These are phyloP conservation scores for Onychomys torridus DNA, from an alignment of 2,797 vertebrate genomes.

Conservation along the genomic window DNA sequence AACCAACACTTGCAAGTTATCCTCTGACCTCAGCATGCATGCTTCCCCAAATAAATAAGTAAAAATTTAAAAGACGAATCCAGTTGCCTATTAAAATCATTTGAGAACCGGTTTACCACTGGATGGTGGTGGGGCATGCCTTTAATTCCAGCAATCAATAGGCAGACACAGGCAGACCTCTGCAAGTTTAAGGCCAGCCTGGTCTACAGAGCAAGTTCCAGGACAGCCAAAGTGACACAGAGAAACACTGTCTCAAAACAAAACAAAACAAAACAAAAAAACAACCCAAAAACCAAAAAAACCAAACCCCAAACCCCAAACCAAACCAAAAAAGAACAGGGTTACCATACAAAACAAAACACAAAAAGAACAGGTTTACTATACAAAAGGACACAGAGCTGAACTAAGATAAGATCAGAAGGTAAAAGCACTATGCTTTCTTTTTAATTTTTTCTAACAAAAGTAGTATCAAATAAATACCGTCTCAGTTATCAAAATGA, in stretches of 20 bases:
- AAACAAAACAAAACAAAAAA: too few relatives aligned
- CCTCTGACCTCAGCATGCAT: neutral
- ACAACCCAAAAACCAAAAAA: too few relatives aligned
- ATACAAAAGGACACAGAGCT: neutral
- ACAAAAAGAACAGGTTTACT: neutral
- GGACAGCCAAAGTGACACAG: too few relatives aligned
- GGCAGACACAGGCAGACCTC: too few relatives aligned
- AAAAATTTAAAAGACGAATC: neutral
- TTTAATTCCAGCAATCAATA: too few relatives aligned
- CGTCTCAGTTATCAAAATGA: neutral
- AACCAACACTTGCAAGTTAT: neutral
- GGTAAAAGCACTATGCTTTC: neutral
- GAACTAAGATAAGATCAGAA: constrained; percentile 26
- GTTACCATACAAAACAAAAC: too few relatives aligned
- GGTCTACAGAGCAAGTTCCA: too few relatives aligned
- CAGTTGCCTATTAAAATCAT: neutral
- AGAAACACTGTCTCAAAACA: too few relatives aligned
- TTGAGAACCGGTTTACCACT: neutral
- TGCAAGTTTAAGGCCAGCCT: too few relatives aligned
- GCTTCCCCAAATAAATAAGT: neutral
- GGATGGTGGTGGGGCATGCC: too few relatives aligned
- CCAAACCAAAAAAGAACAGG: too few relatives aligned
- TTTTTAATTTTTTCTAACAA: neutral
- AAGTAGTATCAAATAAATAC: constrained; percentile 34
- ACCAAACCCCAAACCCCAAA: too few relatives aligned